These are phyloP conservation scores for Pelosia muscerda DNA, from an alignment of 2,888 invertebrate species.

Conservation along the genomic window DNA sequence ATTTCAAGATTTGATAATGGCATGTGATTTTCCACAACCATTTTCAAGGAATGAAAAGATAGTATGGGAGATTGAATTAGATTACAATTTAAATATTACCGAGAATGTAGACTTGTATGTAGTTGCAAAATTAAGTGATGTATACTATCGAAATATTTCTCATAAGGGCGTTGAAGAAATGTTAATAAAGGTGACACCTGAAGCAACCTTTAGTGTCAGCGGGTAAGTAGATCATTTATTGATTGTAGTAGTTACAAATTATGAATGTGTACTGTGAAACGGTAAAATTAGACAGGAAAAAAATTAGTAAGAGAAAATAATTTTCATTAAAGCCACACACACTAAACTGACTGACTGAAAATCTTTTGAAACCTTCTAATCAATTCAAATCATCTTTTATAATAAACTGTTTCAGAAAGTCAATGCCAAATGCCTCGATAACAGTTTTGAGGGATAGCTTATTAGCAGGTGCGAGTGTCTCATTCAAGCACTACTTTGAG, in stretches of 20 bases:
- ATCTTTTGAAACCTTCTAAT: not conserved
- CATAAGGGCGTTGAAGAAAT: slow-evolving; percentile 55
- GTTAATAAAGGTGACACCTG: slow-evolving; percentile 59
- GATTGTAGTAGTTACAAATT: not conserved
- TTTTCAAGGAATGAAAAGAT: slow-evolving; percentile 63
- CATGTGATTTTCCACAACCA: slow-evolving; percentile 71
- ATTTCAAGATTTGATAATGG: slow-evolving; percentile 63
- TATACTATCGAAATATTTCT: slow-evolving; percentile 65
- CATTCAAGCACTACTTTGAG: slow-evolving; percentile 73
- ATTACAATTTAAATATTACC: slow-evolving; percentile 61
- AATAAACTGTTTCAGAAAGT: slow-evolving; percentile 63
- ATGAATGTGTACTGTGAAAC: too few relatives aligned
- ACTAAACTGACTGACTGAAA: not conserved
- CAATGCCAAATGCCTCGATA: slow-evolving; percentile 69
- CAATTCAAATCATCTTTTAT: not conserved
- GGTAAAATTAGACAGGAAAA: too few relatives aligned
- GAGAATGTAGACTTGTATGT: slow-evolving; percentile 57
- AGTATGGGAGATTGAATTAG: slow-evolving; percentile 74
- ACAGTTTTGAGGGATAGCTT: slow-evolving; percentile 69
- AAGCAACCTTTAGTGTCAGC: slow-evolving; percentile 63
- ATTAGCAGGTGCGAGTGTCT: slow-evolving; percentile 55
- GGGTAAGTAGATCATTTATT: slow-evolving; percentile 66
- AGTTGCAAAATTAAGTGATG: slow-evolving; percentile 64
- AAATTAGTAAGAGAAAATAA: not conserved
- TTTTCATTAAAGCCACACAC: not conserved